Conservation (phyloP, 2,797 vertebrate species). For the Pseudocheirus occidentalis region DNA sequence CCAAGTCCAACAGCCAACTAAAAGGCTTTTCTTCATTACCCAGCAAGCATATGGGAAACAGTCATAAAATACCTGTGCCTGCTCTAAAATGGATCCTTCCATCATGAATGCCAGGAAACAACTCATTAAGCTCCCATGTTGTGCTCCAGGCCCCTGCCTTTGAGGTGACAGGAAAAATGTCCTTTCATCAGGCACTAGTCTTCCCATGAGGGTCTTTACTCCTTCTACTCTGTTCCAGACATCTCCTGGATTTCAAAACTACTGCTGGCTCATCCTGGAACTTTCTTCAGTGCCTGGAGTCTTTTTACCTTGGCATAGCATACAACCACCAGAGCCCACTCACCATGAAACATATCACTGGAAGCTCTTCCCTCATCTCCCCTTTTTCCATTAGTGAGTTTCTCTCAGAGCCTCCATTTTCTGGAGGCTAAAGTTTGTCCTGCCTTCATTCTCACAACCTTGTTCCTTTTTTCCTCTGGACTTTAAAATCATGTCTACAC, state of each 20-base stretch:
- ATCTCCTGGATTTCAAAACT: background rate
- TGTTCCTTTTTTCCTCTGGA: background rate
- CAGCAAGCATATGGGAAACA: background rate
- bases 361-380: fast-evolving
- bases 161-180: background rate
- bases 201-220: background rate
- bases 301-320: background rate
- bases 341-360: background rate
- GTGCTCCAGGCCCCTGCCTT: background rate
- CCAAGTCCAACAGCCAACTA: background rate
- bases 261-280: background rate
- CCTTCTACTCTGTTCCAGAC: background rate
- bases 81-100: background rate
- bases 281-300: background rate
- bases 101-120: background rate
- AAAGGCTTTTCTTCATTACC: background rate
- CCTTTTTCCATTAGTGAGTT: background rate
- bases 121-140: background rate
- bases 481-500: background rate
- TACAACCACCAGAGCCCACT: background rate
- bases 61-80: background rate
- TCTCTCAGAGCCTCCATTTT: too few relatives aligned
- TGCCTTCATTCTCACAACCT: background rate
- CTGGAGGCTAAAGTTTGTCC: background rate
- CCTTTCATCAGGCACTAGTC: background rate